A percentile compares a stretch with the other conserved stretches of the same genome.
phyloP scores from a whole-genome alignment of 2,888 invertebrate species.

The Philaethria dido region DNA sequence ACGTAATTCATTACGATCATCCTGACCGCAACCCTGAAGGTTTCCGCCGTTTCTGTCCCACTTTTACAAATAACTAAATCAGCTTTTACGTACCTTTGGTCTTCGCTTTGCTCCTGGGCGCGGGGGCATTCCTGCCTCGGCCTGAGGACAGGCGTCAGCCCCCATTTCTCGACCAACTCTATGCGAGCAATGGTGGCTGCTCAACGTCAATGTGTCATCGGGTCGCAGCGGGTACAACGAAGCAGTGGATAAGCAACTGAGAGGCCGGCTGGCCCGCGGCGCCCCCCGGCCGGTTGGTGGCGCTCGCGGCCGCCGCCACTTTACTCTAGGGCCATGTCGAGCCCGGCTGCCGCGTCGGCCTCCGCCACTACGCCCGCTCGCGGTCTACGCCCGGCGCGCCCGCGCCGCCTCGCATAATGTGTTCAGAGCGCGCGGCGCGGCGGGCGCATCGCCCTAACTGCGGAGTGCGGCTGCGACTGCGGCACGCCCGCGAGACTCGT shows the following conservation, averaged over 20 bases:
- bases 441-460: constrained; percentile 59
- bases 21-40: constrained; percentile 59
- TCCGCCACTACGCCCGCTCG: constrained; percentile 56
- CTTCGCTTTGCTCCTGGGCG: constrained; percentile 87
- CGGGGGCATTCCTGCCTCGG: constrained; percentile 97
- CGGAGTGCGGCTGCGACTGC: constrained; percentile 51
- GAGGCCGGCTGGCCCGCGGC: constrained; percentile 74
- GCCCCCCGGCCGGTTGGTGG: constrained; percentile 73
- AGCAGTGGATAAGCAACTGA: constrained; percentile 69
- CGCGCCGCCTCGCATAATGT: constrained; percentile 57
- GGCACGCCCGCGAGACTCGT: constrained; percentile 59
- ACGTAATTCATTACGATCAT: constrained; percentile 50
- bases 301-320: constrained; percentile 66
- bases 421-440: constrained; percentile 54
- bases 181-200: constrained; percentile 98
- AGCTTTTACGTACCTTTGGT: constrained; percentile 85
- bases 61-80: not conserved
- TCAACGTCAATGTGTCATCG: constrained; percentile 82
- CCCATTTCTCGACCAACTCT: constrained; percentile 99
- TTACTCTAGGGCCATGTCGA: constrained; percentile 61
- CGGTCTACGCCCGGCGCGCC: constrained; percentile 50
- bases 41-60: constrained; percentile 43
- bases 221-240: constrained; percentile 66
- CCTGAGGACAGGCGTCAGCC: constrained; percentile 98
- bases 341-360: constrained; percentile 57